Percentiles rank a stretch among this genome's conserved stretches.
phyloP scores from a whole-genome alignment of 2,888 invertebrate genomes.

The Drosophila putrida region DNA sequence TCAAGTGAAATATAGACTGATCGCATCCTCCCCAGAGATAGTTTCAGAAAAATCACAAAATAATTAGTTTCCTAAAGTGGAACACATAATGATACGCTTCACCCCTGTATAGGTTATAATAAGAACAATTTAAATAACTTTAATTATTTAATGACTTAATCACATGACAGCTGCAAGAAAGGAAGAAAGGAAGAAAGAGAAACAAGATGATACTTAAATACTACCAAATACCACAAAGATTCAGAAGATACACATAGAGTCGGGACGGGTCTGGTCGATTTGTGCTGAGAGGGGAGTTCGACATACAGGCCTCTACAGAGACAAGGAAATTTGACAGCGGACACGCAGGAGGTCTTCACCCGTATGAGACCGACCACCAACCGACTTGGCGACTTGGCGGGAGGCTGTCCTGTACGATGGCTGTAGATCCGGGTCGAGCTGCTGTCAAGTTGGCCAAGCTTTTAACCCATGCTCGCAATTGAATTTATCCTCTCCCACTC shows the following conservation, averaged over 20 bases:
- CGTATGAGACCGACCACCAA: conserved; percentile 42
- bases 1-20: too few species aligned
- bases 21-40: too few species aligned
- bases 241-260: not conserved
- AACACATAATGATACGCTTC: conserved; percentile 1
- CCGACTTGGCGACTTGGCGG: conserved; percentile 12
- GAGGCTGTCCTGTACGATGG: conserved; percentile 1
- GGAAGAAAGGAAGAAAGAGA: not conserved
- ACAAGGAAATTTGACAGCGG: conserved; percentile 60
- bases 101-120: not conserved
- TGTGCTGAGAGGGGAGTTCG: conserved; percentile 1
- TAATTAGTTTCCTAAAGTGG: not conserved
- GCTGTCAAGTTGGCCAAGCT: conserved; percentile 71
- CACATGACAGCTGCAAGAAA: conserved; percentile 36
- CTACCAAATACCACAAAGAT: conserved; percentile 13
- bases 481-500: conserved; percentile 38
- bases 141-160: conserved; percentile 52
- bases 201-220: conserved; percentile 9
- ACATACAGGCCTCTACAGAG: conserved; percentile 41
- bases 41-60: too few species aligned
- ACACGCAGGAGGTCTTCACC: conserved; percentile 60
- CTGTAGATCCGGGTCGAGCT: conserved; percentile 54
- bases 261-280: too few species aligned
- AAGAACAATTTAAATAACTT: conserved; percentile 23
- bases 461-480: conserved; percentile 71